Percentiles rank a stretch among this genome's conserved stretches.
phyloP scores from a whole-genome alignment of 2,888 invertebrate genomes.

The Hermaeophaga mercurialis region DNA sequence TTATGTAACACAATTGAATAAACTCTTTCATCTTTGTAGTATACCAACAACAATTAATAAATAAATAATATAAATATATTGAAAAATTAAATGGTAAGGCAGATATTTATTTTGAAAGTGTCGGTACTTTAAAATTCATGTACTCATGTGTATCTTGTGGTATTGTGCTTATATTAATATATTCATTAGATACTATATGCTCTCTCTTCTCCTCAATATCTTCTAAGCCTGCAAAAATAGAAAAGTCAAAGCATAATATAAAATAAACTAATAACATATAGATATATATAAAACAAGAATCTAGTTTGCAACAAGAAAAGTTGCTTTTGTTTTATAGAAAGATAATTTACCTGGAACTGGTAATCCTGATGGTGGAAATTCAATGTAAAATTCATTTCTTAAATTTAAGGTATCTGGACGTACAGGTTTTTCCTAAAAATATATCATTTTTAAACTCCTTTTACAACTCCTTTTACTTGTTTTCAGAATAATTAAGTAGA shows the following conservation, averaged over 20 bases:
- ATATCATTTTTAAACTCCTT: too few relatives aligned
- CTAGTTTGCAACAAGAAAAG: neutral
- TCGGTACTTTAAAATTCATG: conserved; percentile 49
- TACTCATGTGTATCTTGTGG: conserved; percentile 45
- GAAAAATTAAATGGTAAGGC: neutral
- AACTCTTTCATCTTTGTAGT: neutral
- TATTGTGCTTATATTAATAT: conserved; percentile 44
- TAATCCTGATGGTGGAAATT: conserved; percentile 61
- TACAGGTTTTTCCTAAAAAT: conserved; percentile 51
- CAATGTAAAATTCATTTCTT: conserved; percentile 59
- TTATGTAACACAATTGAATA: neutral
- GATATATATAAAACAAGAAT: neutral
- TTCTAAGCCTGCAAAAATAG: conserved; percentile 34
- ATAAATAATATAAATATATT: conserved; percentile 4
- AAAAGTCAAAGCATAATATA: too few relatives aligned
- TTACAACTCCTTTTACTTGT: too few relatives aligned
- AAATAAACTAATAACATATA: neutral
- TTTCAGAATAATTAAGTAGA: neutral
- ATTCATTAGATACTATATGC: conserved; percentile 35
- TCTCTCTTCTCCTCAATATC: too few relatives aligned
- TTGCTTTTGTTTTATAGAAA: too few relatives aligned
- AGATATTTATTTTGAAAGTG: conserved; percentile 17
- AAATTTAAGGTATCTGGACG: conserved; percentile 44
- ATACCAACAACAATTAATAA: neutral
- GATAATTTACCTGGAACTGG: conserved; percentile 61